phyloP scores from a whole-genome alignment of 2,797 vertebrate genomes.

The Lates japonicus region DNA sequence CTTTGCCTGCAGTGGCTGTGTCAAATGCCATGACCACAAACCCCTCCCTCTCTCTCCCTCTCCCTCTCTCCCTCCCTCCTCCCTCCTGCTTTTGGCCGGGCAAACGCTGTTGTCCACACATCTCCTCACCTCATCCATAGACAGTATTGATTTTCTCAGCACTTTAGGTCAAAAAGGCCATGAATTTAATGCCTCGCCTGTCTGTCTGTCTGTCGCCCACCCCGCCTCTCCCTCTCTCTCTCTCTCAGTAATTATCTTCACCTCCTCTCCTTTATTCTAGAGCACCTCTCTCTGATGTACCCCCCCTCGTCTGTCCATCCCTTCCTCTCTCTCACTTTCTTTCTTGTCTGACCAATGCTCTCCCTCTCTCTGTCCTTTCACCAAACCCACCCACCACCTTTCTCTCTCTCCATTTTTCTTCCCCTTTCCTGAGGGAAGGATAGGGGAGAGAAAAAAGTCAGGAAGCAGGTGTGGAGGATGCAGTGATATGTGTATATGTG shows the following conservation, averaged over 20 bases:
- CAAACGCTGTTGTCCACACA: too few relatives aligned
- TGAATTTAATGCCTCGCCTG: too few relatives aligned
- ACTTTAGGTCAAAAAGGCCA: too few relatives aligned
- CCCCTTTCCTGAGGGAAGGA: constrained; percentile 73
- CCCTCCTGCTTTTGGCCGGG: too few relatives aligned
- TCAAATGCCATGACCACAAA: too few relatives aligned
- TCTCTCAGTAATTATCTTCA: constrained; percentile 66
- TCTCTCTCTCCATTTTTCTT: constrained; percentile 35
- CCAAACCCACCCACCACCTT: constrained; percentile 50
- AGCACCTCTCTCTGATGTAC: constrained; percentile 53
- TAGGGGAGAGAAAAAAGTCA: constrained; percentile 56
- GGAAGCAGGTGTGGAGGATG: constrained; percentile 67
- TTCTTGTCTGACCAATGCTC: constrained; percentile 62
- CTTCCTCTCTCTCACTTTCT: constrained; percentile 57
- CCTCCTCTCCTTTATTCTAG: constrained; percentile 73
- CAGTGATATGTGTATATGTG: constrained; percentile 50
- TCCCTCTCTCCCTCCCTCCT: too few relatives aligned
- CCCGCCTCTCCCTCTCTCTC: constrained; percentile 36
- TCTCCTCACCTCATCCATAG: too few relatives aligned
- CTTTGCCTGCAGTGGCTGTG: too few relatives aligned
- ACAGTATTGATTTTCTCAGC: too few relatives aligned
- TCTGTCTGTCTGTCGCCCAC: constrained; percentile 51
- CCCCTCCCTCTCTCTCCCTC: too few relatives aligned
- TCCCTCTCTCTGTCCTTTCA: constrained; percentile 43
- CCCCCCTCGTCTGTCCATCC: constrained; percentile 52